Conservation (phyloP, 2,113 vertebrate species). For the Acanthochromis polyacanthus region DNA sequence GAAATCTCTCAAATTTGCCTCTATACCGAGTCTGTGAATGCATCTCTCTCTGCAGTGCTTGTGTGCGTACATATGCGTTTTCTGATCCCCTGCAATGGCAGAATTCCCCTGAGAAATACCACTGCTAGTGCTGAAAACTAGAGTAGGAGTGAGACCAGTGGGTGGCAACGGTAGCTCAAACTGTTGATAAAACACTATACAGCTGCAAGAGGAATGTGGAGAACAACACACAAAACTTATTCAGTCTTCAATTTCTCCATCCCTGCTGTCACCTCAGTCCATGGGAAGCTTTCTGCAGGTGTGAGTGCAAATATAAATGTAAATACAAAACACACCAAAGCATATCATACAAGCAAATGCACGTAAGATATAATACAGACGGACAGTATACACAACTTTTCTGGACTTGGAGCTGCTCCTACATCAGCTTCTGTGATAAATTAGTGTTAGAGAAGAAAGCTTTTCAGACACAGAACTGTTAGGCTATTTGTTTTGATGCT, state of each 20-base stretch:
- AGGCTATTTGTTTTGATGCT: neutral
- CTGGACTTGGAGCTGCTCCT: neutral
- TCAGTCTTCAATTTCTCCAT: conserved; percentile 11
- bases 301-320: neutral
- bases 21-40: neutral
- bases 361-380: neutral
- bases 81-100: neutral
- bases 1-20: neutral
- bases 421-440: neutral
- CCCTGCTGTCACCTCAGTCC: conserved; percentile 9
- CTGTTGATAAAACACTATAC: conserved; percentile 45
- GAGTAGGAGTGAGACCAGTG: conserved; percentile 69
- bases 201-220: conserved; percentile 52
- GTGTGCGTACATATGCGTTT: conserved; percentile 15
- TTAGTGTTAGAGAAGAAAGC: no score
- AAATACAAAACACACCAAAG: neutral
- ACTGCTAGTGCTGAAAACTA: conserved; percentile 60
- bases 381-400: neutral
- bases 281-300: conserved; percentile 8
- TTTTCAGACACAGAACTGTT: neutral
- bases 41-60: neutral
- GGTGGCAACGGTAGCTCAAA: conserved; percentile 56
- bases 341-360: neutral
- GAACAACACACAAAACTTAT: conserved; percentile 8
- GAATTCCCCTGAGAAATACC: conserved; percentile 65